A percentile compares a stretch with the other conserved stretches of the same genome.
These are phyloP conservation scores for Drosophila ananassae DNA, from an alignment of 1,140 invertebrate species.

Conservation along the genomic window DNA sequence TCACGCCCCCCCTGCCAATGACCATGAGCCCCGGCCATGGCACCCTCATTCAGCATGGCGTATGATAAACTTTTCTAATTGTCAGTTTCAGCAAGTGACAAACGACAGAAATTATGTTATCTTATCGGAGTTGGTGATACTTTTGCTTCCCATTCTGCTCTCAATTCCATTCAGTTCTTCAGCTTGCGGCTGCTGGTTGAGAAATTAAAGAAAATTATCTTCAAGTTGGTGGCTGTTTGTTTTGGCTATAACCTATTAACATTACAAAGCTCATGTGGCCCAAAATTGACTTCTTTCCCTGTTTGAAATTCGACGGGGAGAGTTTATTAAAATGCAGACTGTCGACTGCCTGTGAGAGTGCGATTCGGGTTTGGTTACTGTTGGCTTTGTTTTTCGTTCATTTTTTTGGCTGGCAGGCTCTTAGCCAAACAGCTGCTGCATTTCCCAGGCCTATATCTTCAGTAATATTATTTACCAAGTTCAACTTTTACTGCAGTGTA, in stretches of 20 bases:
- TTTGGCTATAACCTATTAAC: constrained; percentile 64
- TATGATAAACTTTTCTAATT: constrained; percentile 82
- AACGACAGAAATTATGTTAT: constrained; percentile 82
- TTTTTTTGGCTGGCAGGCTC: constrained; percentile 35
- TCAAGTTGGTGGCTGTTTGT: constrained; percentile 33
- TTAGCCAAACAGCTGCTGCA: constrained; percentile 67
- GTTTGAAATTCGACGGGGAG: constrained; percentile 1
- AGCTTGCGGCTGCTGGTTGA: constrained; percentile 13
- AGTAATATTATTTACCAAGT: constrained; percentile 52
- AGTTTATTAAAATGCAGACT: constrained; percentile 70
- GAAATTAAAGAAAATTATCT: constrained; percentile 75
- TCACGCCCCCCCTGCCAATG: constrained; percentile 29
- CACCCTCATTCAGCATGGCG: constrained; percentile 48
- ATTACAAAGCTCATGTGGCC: constrained; percentile 67
- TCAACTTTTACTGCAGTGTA: constrained; percentile 27
- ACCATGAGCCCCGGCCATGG: neutral
- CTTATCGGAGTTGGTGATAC: constrained; percentile 77
- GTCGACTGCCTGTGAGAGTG: neutral
- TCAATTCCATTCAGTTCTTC: neutral
- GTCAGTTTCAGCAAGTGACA: constrained; percentile 81
- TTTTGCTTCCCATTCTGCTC: constrained; percentile 40
- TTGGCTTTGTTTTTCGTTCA: constrained; percentile 50
- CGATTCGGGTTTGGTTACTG: constrained; percentile 28
- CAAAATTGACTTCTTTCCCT: constrained; percentile 66
- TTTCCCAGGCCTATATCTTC: constrained; percentile 66